Base-by-base conservation (phyloP, 2,113 vertebrate genomes). In the Fulmarus glacialis region DNA sequence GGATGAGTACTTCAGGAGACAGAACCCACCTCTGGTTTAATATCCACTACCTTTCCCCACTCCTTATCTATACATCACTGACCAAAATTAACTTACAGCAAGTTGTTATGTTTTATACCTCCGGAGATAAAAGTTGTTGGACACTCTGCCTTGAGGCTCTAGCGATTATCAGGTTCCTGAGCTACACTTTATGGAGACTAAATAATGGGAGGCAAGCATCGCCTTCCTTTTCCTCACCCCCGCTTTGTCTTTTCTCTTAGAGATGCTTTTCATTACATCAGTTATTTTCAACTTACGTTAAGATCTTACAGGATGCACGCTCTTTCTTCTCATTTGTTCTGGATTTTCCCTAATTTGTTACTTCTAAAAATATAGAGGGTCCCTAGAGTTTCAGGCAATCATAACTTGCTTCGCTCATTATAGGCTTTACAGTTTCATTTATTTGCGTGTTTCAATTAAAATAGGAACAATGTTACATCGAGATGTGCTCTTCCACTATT, bases 121-220 rank as follows among this genome's bases (percentile, higher is more conserved):
- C 29, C 2, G 3, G 34, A 53, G 47, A 22, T 1, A 9, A 20
- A 72, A 52, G 17, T 7, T 29, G 22, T 34, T 34, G 50, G 45
- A 8, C 15, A 2, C 20, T 18, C 26, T 47, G 45, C 40, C 32
- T 29, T 14, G 18, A 62, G 26, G 50, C 24, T n/a, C 22, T 9
- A 11, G 26, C 3, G 1, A 19, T 26, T 8, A 11, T 3, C 40
- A 47, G 22, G 30, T 36, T 82, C 30, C 55, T 16, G 29, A 58
- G 34, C 38, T 26, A 17, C 2, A 2, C 7, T 36, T 70, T 12
- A 22, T 3, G 30, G 26, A 59, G 38, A 47, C 32, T 32, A 27
- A 22, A n/a, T 4, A 4, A 14, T 81, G 10, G 34, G n/a, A 17
- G 3, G 4, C 24, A 7, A 50, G 19, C 6, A 6, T 6, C 1